phyloP scores from a whole-genome alignment of 2,888 invertebrate species.

The Formica aserva region DNA sequence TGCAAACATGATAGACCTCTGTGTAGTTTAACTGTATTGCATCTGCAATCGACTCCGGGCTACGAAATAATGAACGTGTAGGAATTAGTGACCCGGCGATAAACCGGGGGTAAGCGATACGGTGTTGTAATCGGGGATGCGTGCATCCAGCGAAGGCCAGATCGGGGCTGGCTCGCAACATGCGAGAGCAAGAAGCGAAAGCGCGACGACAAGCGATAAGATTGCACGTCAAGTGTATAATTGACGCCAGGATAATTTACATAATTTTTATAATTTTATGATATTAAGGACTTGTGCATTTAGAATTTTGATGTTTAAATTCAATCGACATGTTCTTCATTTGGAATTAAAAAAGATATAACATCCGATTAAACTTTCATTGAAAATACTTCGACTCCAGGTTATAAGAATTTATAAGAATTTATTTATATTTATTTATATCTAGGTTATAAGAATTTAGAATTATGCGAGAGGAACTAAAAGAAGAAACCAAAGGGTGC shows the following conservation, averaged over 20 bases:
- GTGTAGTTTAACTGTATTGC: no score
- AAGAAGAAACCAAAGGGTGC: neutral
- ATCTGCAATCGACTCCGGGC: neutral
- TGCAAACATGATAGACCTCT: neutral
- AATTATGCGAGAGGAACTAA: neutral
- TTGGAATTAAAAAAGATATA: neutral
- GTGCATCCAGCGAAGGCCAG: constrained; percentile 31
- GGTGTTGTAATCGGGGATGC: constrained; percentile 39
- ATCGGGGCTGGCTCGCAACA: neutral
- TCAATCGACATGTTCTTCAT: neutral
- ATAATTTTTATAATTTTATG: neutral
- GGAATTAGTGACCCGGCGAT: constrained; percentile 39
- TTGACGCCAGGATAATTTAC: neutral
- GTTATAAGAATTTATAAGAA: neutral
- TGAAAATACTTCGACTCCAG: neutral
- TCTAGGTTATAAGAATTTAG: neutral
- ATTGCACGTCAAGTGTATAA: neutral
- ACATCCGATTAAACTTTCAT: neutral
- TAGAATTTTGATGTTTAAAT: neutral
- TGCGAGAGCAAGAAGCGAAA: neutral
- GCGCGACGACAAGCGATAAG: neutral
- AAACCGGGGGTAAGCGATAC: constrained; percentile 12
- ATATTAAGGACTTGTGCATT: neutral
- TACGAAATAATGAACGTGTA: constrained; percentile 12
- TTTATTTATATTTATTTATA: no score